A percentile compares a stretch with the other conserved stretches of the same genome.
phyloP scores from a whole-genome alignment of 2,797 vertebrate genomes.

The Kryptopterus vitreolus region DNA sequence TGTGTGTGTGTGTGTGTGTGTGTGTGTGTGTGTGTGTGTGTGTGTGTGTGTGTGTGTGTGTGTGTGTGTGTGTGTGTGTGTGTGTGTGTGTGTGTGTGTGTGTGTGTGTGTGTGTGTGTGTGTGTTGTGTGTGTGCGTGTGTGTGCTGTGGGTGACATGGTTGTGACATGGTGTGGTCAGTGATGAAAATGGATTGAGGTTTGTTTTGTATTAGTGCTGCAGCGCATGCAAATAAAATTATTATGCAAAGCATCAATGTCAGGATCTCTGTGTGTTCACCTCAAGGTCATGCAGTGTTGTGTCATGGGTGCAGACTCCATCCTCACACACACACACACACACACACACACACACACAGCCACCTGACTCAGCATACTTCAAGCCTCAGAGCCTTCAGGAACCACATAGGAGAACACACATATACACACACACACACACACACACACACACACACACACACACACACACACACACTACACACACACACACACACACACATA shows the following conservation, averaged over 20 bases:
- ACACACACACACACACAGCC: conserved; percentile 3
- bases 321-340: background rate
- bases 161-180: too few species aligned
- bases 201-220: too few species aligned
- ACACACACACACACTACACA: conserved; percentile 8
- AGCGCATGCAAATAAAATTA: conserved; percentile 10
- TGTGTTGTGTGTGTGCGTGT: too few species aligned
- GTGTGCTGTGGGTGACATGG: too few species aligned
- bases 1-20: too few species aligned
- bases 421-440: background rate
- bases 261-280: background rate
- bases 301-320: conserved; percentile 1
- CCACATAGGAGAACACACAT: conserved; percentile 63
- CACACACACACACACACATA: conserved; percentile 13
- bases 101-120: too few species aligned
- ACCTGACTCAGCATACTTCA: conserved; percentile 66
- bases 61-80: too few species aligned
- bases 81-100: too few species aligned
- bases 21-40: too few species aligned
- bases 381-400: conserved; percentile 57
- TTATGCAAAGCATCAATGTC: background rate
- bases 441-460: background rate
- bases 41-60: too few species aligned
- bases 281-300: background rate
- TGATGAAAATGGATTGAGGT: too few species aligned